These are phyloP conservation scores for Drosophila nr. medialis DNA, from an alignment of 2,888 invertebrate genomes.

Conservation along the genomic window DNA sequence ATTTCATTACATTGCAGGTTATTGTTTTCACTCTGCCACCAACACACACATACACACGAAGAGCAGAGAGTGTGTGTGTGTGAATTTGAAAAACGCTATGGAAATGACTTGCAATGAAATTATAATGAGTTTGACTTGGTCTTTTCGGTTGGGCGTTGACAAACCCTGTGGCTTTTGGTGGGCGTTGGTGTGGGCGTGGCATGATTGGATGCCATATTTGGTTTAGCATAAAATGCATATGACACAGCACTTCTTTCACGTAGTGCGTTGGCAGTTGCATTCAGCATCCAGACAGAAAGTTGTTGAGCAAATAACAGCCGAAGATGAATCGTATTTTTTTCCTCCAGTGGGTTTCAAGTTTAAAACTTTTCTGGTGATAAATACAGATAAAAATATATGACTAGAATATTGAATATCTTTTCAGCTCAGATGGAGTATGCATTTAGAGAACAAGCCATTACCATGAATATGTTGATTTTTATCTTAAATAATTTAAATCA, in stretches of 20 bases:
- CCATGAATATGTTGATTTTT: not conserved
- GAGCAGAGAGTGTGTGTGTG: constrained; percentile 16
- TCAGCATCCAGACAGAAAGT: not conserved
- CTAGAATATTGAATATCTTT: not conserved
- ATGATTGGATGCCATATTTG: constrained; percentile 46
- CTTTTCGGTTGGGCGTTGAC: constrained; percentile 41
- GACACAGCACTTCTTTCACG: constrained; percentile 31
- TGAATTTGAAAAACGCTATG: constrained; percentile 38
- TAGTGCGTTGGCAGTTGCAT: constrained; percentile 20
- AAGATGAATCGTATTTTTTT: not conserved
- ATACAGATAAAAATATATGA: not conserved
- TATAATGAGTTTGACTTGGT: constrained; percentile 67
- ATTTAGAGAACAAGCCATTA: not conserved
- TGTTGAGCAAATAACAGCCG: not conserved
- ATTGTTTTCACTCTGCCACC: constrained; percentile 55
- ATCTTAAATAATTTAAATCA: not conserved
- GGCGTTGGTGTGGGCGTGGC: constrained; percentile 31
- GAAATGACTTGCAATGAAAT: constrained; percentile 76
- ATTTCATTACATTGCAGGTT: constrained; percentile 72
- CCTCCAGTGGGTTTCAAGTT: not conserved
- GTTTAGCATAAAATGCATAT: constrained; percentile 62
- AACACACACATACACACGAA: not conserved
- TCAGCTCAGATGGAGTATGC: not conserved
- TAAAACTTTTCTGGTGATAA: not conserved
- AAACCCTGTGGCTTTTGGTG: constrained; percentile 1